These are phyloP conservation scores for Phalacrocorax carbo DNA, from an alignment of 2,113 vertebrate genomes.

Conservation along the genomic window DNA sequence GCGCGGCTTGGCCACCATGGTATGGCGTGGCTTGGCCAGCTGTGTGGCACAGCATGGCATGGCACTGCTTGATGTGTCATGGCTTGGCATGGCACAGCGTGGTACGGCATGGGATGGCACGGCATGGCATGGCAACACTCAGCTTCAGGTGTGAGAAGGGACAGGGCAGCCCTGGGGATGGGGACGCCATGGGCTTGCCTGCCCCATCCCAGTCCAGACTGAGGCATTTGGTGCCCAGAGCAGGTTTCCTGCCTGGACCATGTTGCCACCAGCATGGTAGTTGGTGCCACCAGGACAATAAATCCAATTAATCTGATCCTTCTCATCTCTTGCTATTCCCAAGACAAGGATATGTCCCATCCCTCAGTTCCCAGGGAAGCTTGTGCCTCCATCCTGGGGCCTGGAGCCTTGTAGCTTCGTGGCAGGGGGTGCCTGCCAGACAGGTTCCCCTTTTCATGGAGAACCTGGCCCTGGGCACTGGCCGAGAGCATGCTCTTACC, in stretches of 20 bases:
- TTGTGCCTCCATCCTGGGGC: not conserved
- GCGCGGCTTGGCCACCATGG: no score
- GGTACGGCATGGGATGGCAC: no score
- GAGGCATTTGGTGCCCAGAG: not conserved
- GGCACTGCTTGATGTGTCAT: no score
- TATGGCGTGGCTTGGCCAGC: no score
- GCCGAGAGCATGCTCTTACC: conserved; percentile 1
- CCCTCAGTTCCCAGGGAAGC: not conserved
- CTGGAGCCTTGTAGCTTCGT: not conserved
- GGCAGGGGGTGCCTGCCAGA: not conserved
- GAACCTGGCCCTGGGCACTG: not conserved
- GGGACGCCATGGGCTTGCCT: not conserved
- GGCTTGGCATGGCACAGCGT: no score
- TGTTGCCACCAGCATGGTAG: not conserved
- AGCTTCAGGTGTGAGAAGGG: not conserved
- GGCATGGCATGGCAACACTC: not conserved
- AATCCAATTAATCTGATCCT: not conserved
- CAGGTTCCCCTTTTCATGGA: not conserved
- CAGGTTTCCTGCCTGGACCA: not conserved
- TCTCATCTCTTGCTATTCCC: not conserved
- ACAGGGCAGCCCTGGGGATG: not conserved
- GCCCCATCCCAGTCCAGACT: not conserved
- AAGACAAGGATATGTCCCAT: not conserved
- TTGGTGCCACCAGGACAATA: not conserved
- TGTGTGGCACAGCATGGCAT: not conserved